A percentile compares a stretch with the other conserved stretches of the same genome.
Conservation (phyloP, 2,797 vertebrate genomes). For the Myiothlypis chrysogaster region DNA sequence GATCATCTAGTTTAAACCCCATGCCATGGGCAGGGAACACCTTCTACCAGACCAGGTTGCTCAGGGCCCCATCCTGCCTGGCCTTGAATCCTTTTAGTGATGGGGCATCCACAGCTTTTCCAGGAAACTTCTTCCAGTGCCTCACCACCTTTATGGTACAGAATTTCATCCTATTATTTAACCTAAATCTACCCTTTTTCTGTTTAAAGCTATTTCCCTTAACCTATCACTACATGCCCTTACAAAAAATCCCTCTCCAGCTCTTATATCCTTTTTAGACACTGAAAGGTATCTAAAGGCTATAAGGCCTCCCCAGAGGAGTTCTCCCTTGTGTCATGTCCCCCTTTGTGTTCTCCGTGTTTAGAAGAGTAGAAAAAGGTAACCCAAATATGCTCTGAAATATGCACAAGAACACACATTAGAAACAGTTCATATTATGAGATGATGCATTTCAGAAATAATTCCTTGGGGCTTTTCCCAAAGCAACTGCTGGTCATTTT, state of each 20-base stretch:
- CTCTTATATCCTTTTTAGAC: not conserved
- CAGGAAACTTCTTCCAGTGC: not conserved
- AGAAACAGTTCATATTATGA: not conserved
- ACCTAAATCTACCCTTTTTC: not conserved
- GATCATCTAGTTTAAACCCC: not conserved
- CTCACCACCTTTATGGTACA: not conserved
- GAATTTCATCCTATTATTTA: not conserved
- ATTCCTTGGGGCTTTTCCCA: not conserved
- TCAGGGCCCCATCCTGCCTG: not conserved
- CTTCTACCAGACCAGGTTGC: not conserved
- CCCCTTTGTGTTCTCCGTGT: not conserved
- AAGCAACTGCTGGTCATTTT: not conserved
- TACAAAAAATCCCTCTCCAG: not conserved
- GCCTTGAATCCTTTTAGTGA: not conserved
- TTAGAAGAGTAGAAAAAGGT: not conserved
- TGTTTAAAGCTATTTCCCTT: not conserved
- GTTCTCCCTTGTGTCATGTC: not conserved
- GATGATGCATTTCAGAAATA: not conserved
- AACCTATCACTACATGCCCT: not conserved
- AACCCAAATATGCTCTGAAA: not conserved
- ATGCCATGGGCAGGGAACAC: rapidly evolving
- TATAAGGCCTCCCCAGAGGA: not conserved
- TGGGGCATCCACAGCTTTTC: not conserved
- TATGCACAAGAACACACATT: not conserved
- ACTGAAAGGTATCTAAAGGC: not conserved